Evolutionary conservation across 2,113 vertebrate genomes (phyloP).

Genomic region (Panurus biarmicus): DNA sequence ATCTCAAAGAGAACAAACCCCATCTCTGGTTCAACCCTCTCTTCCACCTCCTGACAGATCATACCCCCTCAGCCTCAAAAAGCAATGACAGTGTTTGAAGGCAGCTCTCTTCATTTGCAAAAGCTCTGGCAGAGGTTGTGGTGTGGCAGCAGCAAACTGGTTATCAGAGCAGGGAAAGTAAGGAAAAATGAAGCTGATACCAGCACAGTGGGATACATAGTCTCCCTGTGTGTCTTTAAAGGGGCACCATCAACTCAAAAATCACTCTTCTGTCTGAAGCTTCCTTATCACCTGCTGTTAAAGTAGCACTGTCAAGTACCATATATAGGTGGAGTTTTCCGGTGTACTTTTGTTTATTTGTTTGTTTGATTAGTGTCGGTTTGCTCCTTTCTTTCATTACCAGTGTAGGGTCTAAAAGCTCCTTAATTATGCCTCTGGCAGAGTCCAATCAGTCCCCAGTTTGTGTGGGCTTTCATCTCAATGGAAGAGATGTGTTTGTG

Average conservation of each 20-base stretch:
- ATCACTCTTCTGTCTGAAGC: not conserved
- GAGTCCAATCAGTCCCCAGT: not conserved
- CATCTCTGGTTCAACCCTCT: not conserved
- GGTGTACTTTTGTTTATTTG: not conserved
- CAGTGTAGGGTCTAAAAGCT: not conserved
- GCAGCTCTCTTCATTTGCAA: not conserved
- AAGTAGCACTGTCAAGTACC: not conserved
- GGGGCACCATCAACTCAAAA: slow-evolving; percentile 7
- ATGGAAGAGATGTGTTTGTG: not conserved
- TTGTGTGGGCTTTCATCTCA: not conserved
- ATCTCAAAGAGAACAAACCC: not conserved
- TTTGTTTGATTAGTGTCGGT: not conserved
- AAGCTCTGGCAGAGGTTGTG: not conserved
- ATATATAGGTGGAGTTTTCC: not conserved
- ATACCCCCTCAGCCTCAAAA: not conserved
- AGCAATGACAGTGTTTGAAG: not conserved
- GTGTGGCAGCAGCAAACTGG: not conserved
- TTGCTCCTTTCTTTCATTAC: not conserved
- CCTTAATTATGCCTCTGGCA: not conserved
- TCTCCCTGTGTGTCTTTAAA: not conserved
- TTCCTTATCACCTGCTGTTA: slow-evolving; percentile 21
- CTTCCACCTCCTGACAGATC: not conserved
- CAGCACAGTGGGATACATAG: not conserved
- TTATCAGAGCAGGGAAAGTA: not conserved
- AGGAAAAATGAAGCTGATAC: not conserved